Percentiles rank a stretch among this genome's conserved stretches.
Conservation (phyloP, 1,140 invertebrate species). For the Neodiprion pinetum region DNA sequence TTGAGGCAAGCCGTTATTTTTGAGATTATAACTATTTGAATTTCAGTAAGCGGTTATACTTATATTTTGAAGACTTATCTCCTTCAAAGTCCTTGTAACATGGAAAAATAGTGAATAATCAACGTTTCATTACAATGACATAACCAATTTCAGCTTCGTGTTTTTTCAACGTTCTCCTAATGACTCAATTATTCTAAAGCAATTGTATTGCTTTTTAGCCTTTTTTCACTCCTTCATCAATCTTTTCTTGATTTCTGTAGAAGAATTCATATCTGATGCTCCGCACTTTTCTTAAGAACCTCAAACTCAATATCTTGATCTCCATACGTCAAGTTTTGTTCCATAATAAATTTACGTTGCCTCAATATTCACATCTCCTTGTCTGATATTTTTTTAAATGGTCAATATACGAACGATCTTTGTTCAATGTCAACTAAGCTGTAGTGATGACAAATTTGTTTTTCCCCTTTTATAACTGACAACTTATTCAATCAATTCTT, state of each 20-base stretch:
- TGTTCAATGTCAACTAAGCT: conserved; percentile 67
- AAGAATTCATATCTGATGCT: conserved; percentile 81
- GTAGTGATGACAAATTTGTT: conserved; percentile 75
- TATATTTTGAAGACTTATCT: too few species aligned
- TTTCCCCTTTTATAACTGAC: conserved; percentile 73
- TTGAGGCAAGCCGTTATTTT: too few species aligned
- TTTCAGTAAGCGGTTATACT: too few species aligned
- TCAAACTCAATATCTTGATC: conserved; percentile 78
- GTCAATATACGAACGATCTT: conserved; percentile 64
- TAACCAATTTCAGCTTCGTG: too few species aligned
- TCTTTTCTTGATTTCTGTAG: conserved; percentile 76
- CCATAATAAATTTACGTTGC: conserved; percentile 22
- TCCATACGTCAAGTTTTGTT: conserved; percentile 55
- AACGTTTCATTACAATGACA: too few species aligned
- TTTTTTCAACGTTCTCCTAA: too few species aligned
- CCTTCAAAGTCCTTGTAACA: too few species aligned
- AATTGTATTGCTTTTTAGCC: conserved; percentile 30
- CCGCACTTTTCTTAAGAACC: conserved; percentile 71
- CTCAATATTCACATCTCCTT: conserved; percentile 25
- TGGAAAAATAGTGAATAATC: too few species aligned
- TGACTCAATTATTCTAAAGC: too few species aligned
- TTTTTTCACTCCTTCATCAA: conserved; percentile 67
- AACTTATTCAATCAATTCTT: conserved; percentile 81
- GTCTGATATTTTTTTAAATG: conserved; percentile 50
- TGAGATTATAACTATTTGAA: too few species aligned